Base-by-base conservation (phyloP, 2,113 vertebrate genomes). In the Brienomyrus longianalis region DNA sequence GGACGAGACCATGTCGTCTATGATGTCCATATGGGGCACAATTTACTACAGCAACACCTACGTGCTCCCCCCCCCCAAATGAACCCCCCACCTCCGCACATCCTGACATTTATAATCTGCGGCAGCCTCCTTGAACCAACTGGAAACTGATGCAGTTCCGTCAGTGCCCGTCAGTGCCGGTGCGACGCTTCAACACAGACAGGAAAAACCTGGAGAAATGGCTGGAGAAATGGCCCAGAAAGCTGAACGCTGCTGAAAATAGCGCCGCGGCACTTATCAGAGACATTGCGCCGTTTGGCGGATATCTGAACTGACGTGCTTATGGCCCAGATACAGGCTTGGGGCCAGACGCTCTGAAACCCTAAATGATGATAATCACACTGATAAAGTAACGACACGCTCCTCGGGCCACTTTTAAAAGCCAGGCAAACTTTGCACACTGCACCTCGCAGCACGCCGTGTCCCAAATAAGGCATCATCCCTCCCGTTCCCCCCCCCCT, bases 121-220 rank as follows among this genome's bases (percentile, higher is more conserved):
- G 89, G 77, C 89, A 88, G 70, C n/a, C 88, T 62, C 66, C 27
- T 35, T 59, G 83, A 17, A 52, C 48, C 66, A 48, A 88, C 70
- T 56, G 83, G 88, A 86, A 27, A 54, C 83, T 15, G 91, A 54
- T 74, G 89, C 89, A 87, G 88, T 31, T 85, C 90, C 89, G 27
- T 45, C 66, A 10, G n/a, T 91, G 92, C 80, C 90, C 88, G 91
- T 92, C 84, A 90, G 21, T 66, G 89, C 45, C 88, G 88, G 59
- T 45, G 31, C 87, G 86, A 77, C 54, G 3, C 21, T 45, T 90
- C 54, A 83, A 50, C 77, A 50, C 83, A 54, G 51, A 80, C 54
- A 89, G 52, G 56, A n/a, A n/a, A 10, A 66, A 54, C 59, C 48
- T 23, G 80, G 31, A 31, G 31, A 31, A 31, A 31, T 1, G 31